Evolutionary conservation across 92 coral and sea anemone genomes (phyloP), one percentile per base, ranked within the genome.

Genomic region (Umimayanthus kanabou): DNA sequence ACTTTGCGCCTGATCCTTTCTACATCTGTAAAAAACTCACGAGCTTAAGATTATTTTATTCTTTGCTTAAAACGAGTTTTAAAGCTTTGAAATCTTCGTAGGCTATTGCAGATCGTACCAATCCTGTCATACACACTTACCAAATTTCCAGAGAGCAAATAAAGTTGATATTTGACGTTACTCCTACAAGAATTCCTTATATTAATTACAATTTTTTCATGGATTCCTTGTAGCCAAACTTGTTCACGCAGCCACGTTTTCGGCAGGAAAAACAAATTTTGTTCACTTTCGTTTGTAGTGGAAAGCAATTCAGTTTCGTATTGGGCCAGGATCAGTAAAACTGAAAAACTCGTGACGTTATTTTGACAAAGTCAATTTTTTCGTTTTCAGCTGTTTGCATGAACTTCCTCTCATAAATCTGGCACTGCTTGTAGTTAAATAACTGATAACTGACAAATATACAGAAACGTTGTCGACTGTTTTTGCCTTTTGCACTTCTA

Each of bases 41-140:
- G 29, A 67, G 11, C 73, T 22, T 67, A 67, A 1, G 29, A 67
- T 67, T 67, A 5, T 66, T 66, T 64, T 64, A 8, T 64, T 64
- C 16, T 64, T 64, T 66, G 11, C 26, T 5, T 22, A 67, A 1
- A 67, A 67, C 73, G 25, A 23, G 77, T 73, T 33, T 73, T 73
- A 15, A 73, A 33, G 77, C 77, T 28, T 13, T 73, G 77, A 73
- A 73, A 73, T 30, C 77, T 73, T 73, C 40, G 18, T 73, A 2
- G 77, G 43, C 47, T 73, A 15, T 73, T 73, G 18, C 22, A 73
- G 20, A 37, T 39, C 79, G 14, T n/a, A 18, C 20, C 79, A 6
- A 75, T 39, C 79, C 79, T 75, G 79, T 75, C 79, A 39, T 37
- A 22, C 79, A 39, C 49, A 75, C 50, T 37, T 75, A 39, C 53